A percentile compares a stretch with the other conserved stretches of the same genome.
phyloP scores from a whole-genome alignment of 1,140 invertebrate species.

The Leptopilina boulardi region DNA sequence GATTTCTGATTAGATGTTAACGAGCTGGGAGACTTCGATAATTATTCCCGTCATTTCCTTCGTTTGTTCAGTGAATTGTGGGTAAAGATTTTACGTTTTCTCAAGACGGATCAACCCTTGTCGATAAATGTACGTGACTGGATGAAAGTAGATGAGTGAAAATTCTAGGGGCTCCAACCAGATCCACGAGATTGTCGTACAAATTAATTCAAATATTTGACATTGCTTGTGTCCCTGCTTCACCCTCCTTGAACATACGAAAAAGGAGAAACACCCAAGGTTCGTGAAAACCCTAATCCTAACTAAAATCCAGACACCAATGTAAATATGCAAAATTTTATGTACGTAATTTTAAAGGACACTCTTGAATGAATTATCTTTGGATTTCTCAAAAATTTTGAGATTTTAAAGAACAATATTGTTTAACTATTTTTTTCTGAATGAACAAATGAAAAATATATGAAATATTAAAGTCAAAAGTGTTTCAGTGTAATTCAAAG shows the following conservation, averaged over 20 bases:
- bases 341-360: not conserved
- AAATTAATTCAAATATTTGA: slow-evolving; percentile 34
- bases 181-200: slow-evolving; percentile 22
- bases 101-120: slow-evolving; percentile 13
- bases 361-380: not conserved
- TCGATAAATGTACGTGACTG: slow-evolving; percentile 30
- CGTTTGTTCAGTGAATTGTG: slow-evolving; percentile 15
- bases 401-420: too few relatives aligned
- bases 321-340: not conserved
- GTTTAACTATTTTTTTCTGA: not conserved
- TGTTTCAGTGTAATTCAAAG: not conserved
- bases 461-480: not conserved
- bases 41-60: slow-evolving; percentile 19
- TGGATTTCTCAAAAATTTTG: too few relatives aligned
- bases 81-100: slow-evolving; percentile 29
- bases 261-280: not conserved
- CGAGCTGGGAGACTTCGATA: not conserved
- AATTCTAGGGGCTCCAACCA: not conserved
- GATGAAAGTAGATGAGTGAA: slow-evolving; percentile 23
- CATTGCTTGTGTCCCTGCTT: not conserved
- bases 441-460: not conserved
- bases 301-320: not conserved
- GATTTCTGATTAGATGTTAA: slow-evolving; percentile 1
- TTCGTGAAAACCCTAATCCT: slow-evolving; percentile 9
- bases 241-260: slow-evolving; percentile 5